phyloP scores from a whole-genome alignment of 2,888 invertebrate genomes.

The Allolobophora icterica region DNA sequence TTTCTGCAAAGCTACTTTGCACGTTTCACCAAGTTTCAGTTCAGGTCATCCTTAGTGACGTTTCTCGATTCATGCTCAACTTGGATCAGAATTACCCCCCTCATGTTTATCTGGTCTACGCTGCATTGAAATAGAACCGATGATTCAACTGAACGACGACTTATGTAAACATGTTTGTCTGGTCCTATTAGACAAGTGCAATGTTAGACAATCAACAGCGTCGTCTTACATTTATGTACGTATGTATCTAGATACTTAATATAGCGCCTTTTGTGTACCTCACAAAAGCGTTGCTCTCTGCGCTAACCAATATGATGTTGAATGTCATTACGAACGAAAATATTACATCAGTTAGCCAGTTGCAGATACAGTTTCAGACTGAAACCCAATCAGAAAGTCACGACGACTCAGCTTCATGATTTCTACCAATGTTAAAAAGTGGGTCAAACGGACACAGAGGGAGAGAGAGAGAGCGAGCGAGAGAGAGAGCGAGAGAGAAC shows the following conservation, averaged over 20 bases:
- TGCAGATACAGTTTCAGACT: not conserved
- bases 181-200: not conserved
- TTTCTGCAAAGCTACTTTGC: not conserved
- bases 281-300: too few species aligned
- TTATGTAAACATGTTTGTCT: slow-evolving; percentile 15
- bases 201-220: not conserved
- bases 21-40: not conserved
- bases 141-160: not conserved
- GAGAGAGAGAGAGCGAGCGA: not conserved
- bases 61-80: not conserved
- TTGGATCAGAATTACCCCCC: not conserved
- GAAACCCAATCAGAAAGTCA: not conserved
- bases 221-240: not conserved
- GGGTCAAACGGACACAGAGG: not conserved
- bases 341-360: too few species aligned
- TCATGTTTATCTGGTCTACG: not conserved
- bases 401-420: not conserved
- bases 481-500: not conserved
- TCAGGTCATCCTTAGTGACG: not conserved
- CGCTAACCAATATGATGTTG: too few species aligned
- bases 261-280: too few species aligned
- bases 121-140: not conserved
- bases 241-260: too few species aligned
- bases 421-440: not conserved
- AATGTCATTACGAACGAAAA: too few species aligned